phyloP scores from a whole-genome alignment of 2,113 vertebrate genomes.

The Meriones unguiculatus region DNA sequence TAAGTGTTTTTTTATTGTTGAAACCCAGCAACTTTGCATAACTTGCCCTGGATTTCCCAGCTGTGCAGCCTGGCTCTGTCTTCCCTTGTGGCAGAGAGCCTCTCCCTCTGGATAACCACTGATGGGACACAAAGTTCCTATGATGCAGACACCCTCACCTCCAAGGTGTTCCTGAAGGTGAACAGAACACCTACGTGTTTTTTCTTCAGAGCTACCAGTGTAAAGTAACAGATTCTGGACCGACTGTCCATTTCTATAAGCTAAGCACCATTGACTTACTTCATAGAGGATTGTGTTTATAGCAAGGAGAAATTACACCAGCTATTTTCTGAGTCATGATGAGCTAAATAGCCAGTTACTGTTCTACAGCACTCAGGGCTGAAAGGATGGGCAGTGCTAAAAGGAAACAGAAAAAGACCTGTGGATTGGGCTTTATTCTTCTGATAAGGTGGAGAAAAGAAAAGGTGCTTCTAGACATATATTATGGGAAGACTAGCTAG shows the following conservation, averaged over 20 bases:
- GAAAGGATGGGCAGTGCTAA: neutral
- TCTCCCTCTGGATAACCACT: neutral
- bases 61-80: neutral
- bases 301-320: neutral
- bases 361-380: neutral
- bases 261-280: neutral
- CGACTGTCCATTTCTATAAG: neutral
- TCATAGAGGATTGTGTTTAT: neutral
- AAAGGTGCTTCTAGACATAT: neutral
- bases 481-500: neutral
- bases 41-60: neutral
- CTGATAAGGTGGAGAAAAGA: neutral
- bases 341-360: neutral
- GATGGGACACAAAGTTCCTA: neutral
- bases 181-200: neutral
- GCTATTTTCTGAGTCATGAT: neutral
- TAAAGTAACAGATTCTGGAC: neutral
- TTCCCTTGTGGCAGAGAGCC: neutral
- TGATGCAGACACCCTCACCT: neutral
- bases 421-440: neutral
- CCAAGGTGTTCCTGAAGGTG: neutral
- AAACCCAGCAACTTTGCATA: neutral
- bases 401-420: neutral
- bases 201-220: neutral
- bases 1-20: neutral